phyloP scores from a whole-genome alignment of 2,113 vertebrate genomes.

The Orthochromis indermauri region DNA sequence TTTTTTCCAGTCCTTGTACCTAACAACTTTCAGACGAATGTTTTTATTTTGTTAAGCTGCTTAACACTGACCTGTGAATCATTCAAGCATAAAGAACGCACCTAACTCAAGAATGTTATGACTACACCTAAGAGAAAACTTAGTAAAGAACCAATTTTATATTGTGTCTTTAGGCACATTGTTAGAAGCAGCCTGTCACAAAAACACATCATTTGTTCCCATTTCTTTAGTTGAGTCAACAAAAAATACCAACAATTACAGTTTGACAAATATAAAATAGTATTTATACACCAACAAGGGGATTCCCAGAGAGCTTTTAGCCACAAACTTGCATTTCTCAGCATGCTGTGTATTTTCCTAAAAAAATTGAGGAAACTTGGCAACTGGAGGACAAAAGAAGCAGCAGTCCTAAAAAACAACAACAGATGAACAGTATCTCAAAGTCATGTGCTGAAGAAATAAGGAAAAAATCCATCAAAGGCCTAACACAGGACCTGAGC shows the following conservation, averaged over 20 bases:
- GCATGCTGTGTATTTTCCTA: not conserved
- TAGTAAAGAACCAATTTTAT: not conserved
- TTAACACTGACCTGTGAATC: not conserved
- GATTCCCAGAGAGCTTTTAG: not conserved
- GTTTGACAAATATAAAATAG: not conserved
- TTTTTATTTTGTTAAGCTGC: not conserved
- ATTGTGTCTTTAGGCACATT: not conserved
- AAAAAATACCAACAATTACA: not conserved
- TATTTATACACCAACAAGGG: not conserved
- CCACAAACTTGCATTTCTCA: not conserved
- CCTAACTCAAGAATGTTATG: not conserved
- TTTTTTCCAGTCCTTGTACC: not conserved
- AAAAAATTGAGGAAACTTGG: not conserved
- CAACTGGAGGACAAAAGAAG: not conserved
- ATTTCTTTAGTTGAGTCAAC: not conserved
- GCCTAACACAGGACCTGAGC: not conserved
- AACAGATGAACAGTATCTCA: not conserved
- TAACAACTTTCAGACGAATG: not conserved
- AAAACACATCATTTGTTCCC: not conserved
- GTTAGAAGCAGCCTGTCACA: not conserved
- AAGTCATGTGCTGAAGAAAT: not conserved
- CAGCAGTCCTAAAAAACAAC: not conserved
- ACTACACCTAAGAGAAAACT: not conserved
- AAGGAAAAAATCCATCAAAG: not conserved
- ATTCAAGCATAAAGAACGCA: not conserved